Base-by-base conservation (phyloP, 2,797 vertebrate species). In the Sebastes nivosus region DNA sequence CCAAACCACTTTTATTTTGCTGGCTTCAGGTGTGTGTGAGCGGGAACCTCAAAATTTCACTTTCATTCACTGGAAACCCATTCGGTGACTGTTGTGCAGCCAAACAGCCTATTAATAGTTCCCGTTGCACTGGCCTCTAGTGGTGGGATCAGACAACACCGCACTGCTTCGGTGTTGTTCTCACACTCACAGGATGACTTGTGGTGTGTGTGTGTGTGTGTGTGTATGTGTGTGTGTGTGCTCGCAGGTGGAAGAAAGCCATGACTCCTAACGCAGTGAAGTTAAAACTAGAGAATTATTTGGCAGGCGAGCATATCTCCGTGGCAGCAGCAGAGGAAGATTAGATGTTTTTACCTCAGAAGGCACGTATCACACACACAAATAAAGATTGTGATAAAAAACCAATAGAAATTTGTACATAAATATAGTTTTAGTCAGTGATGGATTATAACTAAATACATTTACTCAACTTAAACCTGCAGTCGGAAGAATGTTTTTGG, bases 81-180 rank as follows among this genome's bases (percentile, higher is more conserved):
- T 72, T 86, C 77, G 20, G 54, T 72, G 71, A 61, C 74, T 84
- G 80, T 38, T 82, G 36, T 55, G 69, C 57, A 79, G 75, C 71
- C 76, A 85, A 72, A 63, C 61, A 61, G 52, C 42, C 73, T 87
- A 74, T 88, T 87, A 83, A 79, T 86, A 77, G 76, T 64, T 87
- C 61, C 50, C 3, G 30, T 30, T 77, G 69, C 66, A 74, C 81
- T 75, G 81, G 81, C 78, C 87, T 88, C 77, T 80, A 78, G 85
- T 78, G 81, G 87, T 80, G 60, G 57, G 67, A 88, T 90, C 74
- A 83, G 67, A 89, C 68, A 82, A 24, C 72, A 59, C 32, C 42
- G 36, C 55, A 9, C 18, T 70, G 12, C 25, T 68, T 63, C 24
- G 25, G 30, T 67, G n/a, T 27, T 67, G 30, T 36, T 84, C 72